These are phyloP conservation scores for Poliocrania exsul DNA, from an alignment of 2,797 vertebrate genomes.

Conservation along the genomic window DNA sequence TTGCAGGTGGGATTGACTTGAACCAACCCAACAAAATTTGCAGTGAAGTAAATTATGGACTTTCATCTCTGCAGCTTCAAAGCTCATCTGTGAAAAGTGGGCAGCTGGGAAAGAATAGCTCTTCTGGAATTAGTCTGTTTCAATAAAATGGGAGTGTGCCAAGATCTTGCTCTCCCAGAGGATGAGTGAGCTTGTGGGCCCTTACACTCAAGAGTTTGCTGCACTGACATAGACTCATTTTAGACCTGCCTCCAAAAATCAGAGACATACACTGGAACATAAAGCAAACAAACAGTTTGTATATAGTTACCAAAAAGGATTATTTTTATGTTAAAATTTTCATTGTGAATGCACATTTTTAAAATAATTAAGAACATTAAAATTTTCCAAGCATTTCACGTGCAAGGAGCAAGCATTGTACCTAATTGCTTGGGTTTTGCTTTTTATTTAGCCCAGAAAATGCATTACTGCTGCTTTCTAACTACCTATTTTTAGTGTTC, in stretches of 20 bases:
- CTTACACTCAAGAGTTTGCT: neutral
- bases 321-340: neutral
- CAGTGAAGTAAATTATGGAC: neutral
- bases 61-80: neutral
- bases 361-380: neutral
- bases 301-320: neutral
- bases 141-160: neutral
- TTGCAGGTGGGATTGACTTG: slow-evolving; percentile 29
- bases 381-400: neutral
- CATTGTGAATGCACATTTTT: neutral
- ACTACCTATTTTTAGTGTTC: neutral
- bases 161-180: neutral
- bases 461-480: neutral
- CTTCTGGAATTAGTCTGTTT: neutral
- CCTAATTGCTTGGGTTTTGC: neutral
- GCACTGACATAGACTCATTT: neutral
- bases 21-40: neutral
- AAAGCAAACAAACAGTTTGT: neutral
- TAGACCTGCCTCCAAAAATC: neutral
- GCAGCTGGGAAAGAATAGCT: neutral
- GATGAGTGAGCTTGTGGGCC: neutral
- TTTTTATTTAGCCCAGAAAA: neutral
- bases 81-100: neutral
- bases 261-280: neutral
- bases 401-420: neutral